These are phyloP conservation scores for Idaea dimidiata DNA, from an alignment of 2,888 invertebrate genomes.

Conservation along the genomic window DNA sequence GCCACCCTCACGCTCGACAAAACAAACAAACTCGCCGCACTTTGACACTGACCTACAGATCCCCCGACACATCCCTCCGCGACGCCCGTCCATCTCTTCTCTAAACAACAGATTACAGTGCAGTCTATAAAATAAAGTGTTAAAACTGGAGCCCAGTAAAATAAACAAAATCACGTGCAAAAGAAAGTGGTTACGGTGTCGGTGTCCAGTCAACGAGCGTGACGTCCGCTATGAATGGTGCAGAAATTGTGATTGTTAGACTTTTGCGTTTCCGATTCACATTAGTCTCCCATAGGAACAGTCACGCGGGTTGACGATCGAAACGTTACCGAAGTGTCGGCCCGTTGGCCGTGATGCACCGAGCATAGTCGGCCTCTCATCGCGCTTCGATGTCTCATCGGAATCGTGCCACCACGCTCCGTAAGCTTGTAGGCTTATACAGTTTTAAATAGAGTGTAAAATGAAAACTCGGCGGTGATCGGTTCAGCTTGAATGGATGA, in stretches of 20 bases:
- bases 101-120: background rate
- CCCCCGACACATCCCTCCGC: constrained; percentile 32
- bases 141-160: constrained; percentile 30
- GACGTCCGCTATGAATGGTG: constrained; percentile 57
- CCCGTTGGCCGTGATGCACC: constrained; percentile 27
- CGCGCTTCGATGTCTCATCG: constrained; percentile 14
- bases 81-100: constrained; percentile 22
- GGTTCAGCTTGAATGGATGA: constrained; percentile 75
- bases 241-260: constrained; percentile 54
- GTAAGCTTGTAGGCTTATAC: constrained; percentile 38
- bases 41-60: constrained; percentile 64
- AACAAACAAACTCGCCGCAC: constrained; percentile 68
- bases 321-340: constrained; percentile 27
- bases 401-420: constrained; percentile 38
- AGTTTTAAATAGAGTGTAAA: constrained; percentile 70
- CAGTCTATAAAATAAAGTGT: background rate
- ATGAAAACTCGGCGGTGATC: constrained; percentile 66
- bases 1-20: constrained; percentile 47
- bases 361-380: constrained; percentile 30
- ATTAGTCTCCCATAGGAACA: constrained; percentile 49
- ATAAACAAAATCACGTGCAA: constrained; percentile 65
- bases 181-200: constrained; percentile 70
- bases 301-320: constrained; percentile 52
- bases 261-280: constrained; percentile 67
- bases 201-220: constrained; percentile 56